Percentiles rank a stretch among this genome's conserved stretches.
Conservation (phyloP, 1,140 invertebrate species). For the Leptestheria dahalacensis region DNA sequence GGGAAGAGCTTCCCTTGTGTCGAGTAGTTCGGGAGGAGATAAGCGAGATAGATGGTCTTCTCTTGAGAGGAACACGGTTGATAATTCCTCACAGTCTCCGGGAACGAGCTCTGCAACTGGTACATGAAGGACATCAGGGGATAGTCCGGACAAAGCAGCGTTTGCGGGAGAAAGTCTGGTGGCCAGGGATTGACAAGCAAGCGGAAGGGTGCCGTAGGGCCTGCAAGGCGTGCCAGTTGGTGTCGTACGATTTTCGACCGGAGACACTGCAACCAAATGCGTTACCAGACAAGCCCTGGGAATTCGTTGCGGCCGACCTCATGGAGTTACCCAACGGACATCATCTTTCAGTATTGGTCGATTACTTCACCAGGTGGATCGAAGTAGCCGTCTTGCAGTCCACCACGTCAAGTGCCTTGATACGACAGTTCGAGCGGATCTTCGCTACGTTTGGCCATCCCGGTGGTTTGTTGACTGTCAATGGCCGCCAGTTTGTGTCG, state of each 20-base stretch:
- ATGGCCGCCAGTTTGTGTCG: not conserved
- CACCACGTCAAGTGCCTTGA: not conserved
- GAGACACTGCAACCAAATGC: not conserved
- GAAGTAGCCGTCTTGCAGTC: not conserved
- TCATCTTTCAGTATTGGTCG: not conserved
- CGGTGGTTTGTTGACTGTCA: not conserved
- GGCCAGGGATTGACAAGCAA: conserved; percentile 22
- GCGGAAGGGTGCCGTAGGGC: conserved; percentile 20
- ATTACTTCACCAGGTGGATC: not conserved
- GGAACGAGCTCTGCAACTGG: conserved; percentile 18
- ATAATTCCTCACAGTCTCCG: conserved; percentile 19
- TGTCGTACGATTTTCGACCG: not conserved
- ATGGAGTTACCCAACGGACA: not conserved
- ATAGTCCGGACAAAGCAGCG: conserved; percentile 23
- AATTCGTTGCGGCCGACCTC: not conserved
- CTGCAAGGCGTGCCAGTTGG: conserved; percentile 22
- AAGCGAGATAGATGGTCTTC: not conserved
- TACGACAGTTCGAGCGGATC: not conserved
- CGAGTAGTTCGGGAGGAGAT: not conserved
- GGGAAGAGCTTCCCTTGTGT: not conserved
- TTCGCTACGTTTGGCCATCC: not conserved
- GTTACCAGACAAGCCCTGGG: not conserved
- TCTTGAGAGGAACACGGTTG: conserved; percentile 3
- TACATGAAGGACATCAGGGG: conserved; percentile 17
- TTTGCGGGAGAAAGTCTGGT: conserved; percentile 25